Percentiles rank a stretch among this genome's conserved stretches.
Evolutionary conservation across 1,140 invertebrate genomes (phyloP).

Genomic region (Acarapis woodi): DNA sequence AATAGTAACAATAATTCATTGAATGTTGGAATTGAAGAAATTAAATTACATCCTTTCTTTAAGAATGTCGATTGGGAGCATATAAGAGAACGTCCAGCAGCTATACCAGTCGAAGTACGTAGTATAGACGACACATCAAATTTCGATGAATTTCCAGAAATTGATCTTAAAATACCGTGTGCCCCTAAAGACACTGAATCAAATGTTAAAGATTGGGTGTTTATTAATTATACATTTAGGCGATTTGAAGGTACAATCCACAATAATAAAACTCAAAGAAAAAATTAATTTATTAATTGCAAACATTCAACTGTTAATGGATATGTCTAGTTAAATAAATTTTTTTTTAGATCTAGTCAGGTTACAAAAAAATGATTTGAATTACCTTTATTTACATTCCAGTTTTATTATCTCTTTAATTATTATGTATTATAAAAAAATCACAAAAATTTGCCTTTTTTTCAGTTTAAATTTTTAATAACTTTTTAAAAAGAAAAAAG

Average conservation of each 20-base stretch:
- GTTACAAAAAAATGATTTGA: too few relatives aligned
- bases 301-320: too few relatives aligned
- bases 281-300: conserved; percentile 7
- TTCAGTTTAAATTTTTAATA: too few relatives aligned
- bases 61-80: conserved; percentile 39
- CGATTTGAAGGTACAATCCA: conserved; percentile 86
- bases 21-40: conserved; percentile 24
- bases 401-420: too few relatives aligned
- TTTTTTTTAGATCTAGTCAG: too few relatives aligned
- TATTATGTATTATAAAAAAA: too few relatives aligned
- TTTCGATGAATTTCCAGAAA: conserved; percentile 98
- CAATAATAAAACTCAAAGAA: conserved; percentile 15
- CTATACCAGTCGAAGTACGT: conserved; percentile 61
- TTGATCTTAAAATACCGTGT: conserved; percentile 61
- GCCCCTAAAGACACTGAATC: conserved; percentile 21
- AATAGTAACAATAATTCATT: conserved; percentile 10
- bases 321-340: too few relatives aligned
- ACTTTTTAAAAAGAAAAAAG: too few relatives aligned
- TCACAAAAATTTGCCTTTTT: too few relatives aligned
- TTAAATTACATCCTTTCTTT: conserved; percentile 27
- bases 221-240: conserved; percentile 99
- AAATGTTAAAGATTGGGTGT: conserved; percentile 86
- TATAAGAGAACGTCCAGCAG: conserved; percentile 79
- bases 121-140: conserved; percentile 78
- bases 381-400: too few relatives aligned